Conservation (phyloP, 2,888 invertebrate species). For the Tethea ocularis region DNA sequence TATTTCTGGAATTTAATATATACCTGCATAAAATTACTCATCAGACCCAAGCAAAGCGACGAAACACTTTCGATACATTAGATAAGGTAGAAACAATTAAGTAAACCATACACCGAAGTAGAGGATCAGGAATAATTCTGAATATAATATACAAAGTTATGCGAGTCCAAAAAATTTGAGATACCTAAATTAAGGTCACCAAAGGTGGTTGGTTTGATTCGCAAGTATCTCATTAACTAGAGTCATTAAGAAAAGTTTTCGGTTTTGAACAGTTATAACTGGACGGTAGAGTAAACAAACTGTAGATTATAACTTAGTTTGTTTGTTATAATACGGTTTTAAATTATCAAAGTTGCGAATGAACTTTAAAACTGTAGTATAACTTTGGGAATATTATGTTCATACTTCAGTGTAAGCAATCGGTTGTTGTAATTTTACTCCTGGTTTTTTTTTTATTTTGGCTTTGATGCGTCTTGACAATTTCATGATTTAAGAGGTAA, state of each 20-base stretch:
- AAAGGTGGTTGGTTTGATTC: neutral
- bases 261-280: conserved; percentile 1
- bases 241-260: neutral
- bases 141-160: neutral
- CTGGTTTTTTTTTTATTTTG: too few species aligned
- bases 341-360: conserved; percentile 46
- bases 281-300: conserved; percentile 4
- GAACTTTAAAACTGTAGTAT: conserved; percentile 32
- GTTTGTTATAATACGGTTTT: conserved; percentile 24
- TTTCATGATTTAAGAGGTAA: too few species aligned
- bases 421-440: neutral
- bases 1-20: too few species aligned
- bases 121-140: neutral
- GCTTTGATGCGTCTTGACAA: too few species aligned
- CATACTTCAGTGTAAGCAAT: neutral
- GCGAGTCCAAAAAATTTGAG: neutral
- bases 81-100: neutral
- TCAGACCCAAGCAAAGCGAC: too few species aligned
- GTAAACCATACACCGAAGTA: neutral
- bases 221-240: conserved; percentile 5
- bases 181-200: neutral
- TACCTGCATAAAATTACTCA: too few species aligned
- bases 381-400: conserved; percentile 23
- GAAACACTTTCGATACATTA: too few species aligned
- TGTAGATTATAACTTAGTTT: conserved; percentile 7